Evolutionary conservation across 2,113 vertebrate genomes (phyloP), one percentile per base, ranked within the genome.

Genomic region (Lophura nycthemera): DNA sequence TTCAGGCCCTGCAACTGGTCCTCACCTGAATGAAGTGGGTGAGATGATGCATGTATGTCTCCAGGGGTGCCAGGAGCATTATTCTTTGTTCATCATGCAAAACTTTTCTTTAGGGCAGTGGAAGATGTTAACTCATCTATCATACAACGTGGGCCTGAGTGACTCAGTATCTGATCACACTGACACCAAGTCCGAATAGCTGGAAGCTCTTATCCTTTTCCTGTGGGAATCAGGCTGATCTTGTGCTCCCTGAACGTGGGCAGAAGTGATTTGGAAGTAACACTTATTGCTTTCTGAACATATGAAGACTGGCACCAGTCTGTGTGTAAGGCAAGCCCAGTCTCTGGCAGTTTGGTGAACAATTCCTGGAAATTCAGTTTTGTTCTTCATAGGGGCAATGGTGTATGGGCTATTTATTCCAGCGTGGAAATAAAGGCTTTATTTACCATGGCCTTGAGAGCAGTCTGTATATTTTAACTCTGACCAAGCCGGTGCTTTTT

Each of bases 61-160:
- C 32, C 89, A 54, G 59, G 61, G 74, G 25, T 56, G 42, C 20
- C 56, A 54, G 36, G 13, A 71, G n/a, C 73, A 19, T 56, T 93
- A 22, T 21, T 48, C 18, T 83, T 93, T 4, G 5, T 47, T 65
- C 8, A 6, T 38, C 4, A 4, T 50, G 34, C 4, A 1, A 11
- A 50, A 1, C 2, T 38, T 86, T 92, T 63, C 5, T 60, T 43
- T 40, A 6, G 4, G 15, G 12, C 72, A 61, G 10, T 45, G 25
- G n/a, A 69, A 60, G 27, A 8, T 74, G 9, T 83, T 80, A 38
- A 54, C 77, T 11, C 8, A 25, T 5, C 64, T 13, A 82, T 36
- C 14, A 19, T 59, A 11, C 14, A 32, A 0, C 20, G 6, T 59
- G 30, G 13, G 8, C 43, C 20, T 0, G 1, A 36, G 36, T 91